phyloP scores from a whole-genome alignment of 2,888 invertebrate genomes.

The Agonopterix alstromeriana region DNA sequence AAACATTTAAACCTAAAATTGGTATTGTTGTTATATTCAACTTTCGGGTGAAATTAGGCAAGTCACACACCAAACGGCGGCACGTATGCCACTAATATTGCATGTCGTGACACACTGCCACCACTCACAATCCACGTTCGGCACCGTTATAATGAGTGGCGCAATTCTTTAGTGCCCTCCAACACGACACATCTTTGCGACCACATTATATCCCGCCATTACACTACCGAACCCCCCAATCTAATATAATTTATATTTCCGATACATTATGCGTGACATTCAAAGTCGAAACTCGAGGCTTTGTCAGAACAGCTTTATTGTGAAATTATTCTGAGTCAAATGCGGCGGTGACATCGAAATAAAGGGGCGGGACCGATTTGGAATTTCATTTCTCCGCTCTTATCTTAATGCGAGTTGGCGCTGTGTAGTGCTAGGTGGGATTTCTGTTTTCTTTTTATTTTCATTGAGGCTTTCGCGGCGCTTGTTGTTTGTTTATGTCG shows the following conservation, averaged over 20 bases:
- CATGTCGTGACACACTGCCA: slow-evolving; percentile 41
- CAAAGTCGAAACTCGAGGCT: slow-evolving; percentile 30
- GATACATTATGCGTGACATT: slow-evolving; percentile 52
- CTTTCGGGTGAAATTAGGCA: neutral
- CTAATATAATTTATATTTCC: slow-evolving; percentile 62
- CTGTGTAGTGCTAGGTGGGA: slow-evolving; percentile 26
- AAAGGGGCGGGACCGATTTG: slow-evolving; percentile 37
- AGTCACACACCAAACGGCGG: slow-evolving; percentile 10
- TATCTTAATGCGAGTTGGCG: slow-evolving; percentile 44
- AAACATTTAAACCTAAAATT: no score
- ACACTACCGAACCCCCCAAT: slow-evolving; percentile 42
- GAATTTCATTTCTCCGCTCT: slow-evolving; percentile 44
- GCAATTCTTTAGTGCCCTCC: slow-evolving; percentile 53
- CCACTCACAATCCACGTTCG: slow-evolving; percentile 42
- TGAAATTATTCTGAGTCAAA: slow-evolving; percentile 34
- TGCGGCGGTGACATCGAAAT: slow-evolving; percentile 37
- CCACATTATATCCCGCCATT: slow-evolving; percentile 29
- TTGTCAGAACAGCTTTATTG: slow-evolving; percentile 44
- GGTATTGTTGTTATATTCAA: no score
- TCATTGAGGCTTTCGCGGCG: slow-evolving; percentile 5
- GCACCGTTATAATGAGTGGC: slow-evolving; percentile 49
- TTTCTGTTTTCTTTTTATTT: slow-evolving; percentile 29
- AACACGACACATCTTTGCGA: slow-evolving; percentile 45
- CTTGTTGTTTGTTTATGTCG: slow-evolving; percentile 9
- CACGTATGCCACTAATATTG: slow-evolving; percentile 14